A percentile compares a stretch with the other conserved stretches of the same genome.
Evolutionary conservation across 2,888 invertebrate genomes (phyloP).

Genomic region (Machimus atricapillus): DNA sequence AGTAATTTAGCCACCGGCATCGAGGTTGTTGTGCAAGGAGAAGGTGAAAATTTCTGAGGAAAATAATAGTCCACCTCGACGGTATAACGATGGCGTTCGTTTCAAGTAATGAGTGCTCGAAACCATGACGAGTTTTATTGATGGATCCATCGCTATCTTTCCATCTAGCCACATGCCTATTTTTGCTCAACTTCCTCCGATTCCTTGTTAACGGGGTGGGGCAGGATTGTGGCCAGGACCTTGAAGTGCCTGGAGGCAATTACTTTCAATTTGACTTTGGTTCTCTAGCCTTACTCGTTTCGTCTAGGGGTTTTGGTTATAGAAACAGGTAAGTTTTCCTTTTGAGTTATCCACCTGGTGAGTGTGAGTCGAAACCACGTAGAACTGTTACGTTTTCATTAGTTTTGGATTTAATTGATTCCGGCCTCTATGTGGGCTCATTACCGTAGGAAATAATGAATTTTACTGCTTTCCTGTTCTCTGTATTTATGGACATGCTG

Average conservation of each 20-base stretch:
- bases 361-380: not conserved
- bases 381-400: conserved; percentile 22
- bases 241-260: not conserved
- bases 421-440: conserved; percentile 14
- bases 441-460: conserved; percentile 23
- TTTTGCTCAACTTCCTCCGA: conserved; percentile 5
- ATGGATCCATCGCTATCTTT: not conserved
- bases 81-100: not conserved
- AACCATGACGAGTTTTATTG: conserved; percentile 20
- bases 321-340: not conserved
- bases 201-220: not conserved
- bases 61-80: not conserved
- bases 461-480: conserved; percentile 21
- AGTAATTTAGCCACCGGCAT: conserved; percentile 23
- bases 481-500: not conserved
- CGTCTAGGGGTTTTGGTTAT: not conserved
- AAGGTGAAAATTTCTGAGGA: conserved; percentile 2
- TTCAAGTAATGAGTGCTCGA: conserved; percentile 6
- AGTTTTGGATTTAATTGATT: conserved; percentile 30
- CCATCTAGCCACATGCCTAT: not conserved
- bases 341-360: not conserved
- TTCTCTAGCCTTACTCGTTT: not conserved
- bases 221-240: not conserved
- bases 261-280: conserved; percentile 26
- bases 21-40: not conserved